These are phyloP conservation scores for Apogon talboti DNA, from an alignment of 2,797 vertebrate species.

Conservation along the genomic window DNA sequence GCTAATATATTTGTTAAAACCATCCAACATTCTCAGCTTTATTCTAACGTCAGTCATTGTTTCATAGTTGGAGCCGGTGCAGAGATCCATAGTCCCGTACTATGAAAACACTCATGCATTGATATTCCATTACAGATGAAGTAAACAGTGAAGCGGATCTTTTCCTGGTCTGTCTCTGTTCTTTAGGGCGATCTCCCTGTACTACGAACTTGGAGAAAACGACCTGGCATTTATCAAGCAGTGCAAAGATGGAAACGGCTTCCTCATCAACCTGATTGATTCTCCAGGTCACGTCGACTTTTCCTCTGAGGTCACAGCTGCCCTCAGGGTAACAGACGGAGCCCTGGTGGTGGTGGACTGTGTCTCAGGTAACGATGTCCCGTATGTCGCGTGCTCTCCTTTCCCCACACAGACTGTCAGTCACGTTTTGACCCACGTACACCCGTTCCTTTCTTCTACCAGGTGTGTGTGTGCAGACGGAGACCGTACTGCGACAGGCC, in stretches of 20 bases:
- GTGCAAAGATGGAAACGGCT: constrained; percentile 91
- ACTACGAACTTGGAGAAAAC: constrained; percentile 89
- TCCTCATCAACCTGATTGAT: constrained; percentile 96
- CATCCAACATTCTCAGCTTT: no score
- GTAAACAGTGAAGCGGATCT: not conserved
- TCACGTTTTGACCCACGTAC: not conserved
- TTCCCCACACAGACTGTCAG: not conserved
- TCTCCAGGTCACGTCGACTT: constrained; percentile 95
- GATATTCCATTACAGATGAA: not conserved
- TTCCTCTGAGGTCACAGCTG: constrained; percentile 94
- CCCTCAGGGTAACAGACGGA: constrained; percentile 93
- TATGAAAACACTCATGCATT: no score
- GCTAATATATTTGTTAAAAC: no score
- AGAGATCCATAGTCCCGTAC: no score
- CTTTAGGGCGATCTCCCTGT: constrained; percentile 92
- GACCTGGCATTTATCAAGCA: constrained; percentile 96
- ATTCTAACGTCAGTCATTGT: no score
- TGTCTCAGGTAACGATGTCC: constrained; percentile 87
- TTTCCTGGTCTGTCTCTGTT: not conserved
- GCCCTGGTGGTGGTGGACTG: constrained; percentile 97
- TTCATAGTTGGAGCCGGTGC: no score
- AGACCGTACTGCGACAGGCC: constrained; percentile 94
- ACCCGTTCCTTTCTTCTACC: constrained; percentile 18
- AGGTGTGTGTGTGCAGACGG: constrained; percentile 96
- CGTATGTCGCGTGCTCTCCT: not conserved